Conservation (phyloP, 1,140 invertebrate genomes). For the Apis laboriosa region DNA sequence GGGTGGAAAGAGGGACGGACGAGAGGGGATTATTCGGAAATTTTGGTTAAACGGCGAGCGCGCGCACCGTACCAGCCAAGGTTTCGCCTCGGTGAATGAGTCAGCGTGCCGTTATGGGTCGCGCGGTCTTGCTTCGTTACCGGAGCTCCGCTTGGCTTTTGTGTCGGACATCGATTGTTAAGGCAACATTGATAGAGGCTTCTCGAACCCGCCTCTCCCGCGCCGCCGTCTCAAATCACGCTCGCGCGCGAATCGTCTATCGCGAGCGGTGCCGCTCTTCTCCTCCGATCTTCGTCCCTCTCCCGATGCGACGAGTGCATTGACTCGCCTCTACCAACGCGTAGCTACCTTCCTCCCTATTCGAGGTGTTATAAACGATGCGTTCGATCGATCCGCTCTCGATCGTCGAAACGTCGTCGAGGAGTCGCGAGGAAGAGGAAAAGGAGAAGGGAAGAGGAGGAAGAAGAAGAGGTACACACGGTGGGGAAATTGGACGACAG, state of each 20-base stretch:
- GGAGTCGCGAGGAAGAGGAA: too few species aligned
- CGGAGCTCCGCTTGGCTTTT: neutral
- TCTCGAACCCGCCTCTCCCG: neutral
- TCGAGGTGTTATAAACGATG: too few species aligned
- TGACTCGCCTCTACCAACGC: constrained; percentile 16
- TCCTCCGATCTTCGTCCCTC: neutral
- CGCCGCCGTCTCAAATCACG: neutral
- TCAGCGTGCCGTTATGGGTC: constrained; percentile 1
- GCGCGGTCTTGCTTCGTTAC: constrained; percentile 26
- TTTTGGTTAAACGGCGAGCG: too few species aligned
- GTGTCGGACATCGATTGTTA: constrained; percentile 42
- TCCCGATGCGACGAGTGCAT: constrained; percentile 15
- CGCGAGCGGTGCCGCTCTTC: constrained; percentile 5
- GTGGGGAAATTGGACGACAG: too few species aligned
- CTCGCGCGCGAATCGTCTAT: neutral
- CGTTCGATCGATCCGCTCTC: neutral
- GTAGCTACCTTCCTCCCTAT: too few species aligned
- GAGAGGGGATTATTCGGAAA: too few species aligned
- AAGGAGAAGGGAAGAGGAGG: too few species aligned
- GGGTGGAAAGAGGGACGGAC: too few species aligned
- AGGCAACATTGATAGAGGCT: constrained; percentile 15
- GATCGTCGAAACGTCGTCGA: neutral
- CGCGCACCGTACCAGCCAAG: too few species aligned
- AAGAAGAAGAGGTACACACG: neutral
- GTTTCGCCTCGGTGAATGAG: neutral